Evolutionary conservation across 2,888 invertebrate species (phyloP), one percentile per base, ranked within the genome.

Genomic region (Himalopsyche tibetana): DNA sequence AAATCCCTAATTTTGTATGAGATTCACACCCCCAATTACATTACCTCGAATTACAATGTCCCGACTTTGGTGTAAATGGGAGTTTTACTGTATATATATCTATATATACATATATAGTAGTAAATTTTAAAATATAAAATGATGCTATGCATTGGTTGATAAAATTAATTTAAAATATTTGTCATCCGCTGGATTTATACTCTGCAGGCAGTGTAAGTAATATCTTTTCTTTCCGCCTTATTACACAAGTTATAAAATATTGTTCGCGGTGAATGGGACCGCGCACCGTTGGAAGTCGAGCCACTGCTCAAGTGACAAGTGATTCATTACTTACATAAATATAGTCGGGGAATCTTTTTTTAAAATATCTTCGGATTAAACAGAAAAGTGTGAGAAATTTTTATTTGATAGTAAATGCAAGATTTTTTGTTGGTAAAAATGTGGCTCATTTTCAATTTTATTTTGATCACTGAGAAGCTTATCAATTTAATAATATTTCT

Each of bases 211-310:
- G 19, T 63, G 63, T 63, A 63, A 63, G 63, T 63, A 63, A 63
- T 63, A 19, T 11, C 63, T 63, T 63, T 63, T 63, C 63, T 63
- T 63, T 19, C 63, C 63, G 63, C 63, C 63, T 63, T 63, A 63
- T 63, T 63, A 63, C 63, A 63, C 63, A 63, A 63, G 63, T 63
- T 63, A 63, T 63, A 63, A 63, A 63, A 63, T 63, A 63, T 63
- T 63, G 63, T 63, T 63, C 19, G 63, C 63, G 19, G 63, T 63
- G 63, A 63, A 63, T 63, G 63, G 63, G 63, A 63, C 63, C 19
- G 63, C 19, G 63, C 19, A 63, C 63, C 28, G 63, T 63, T 63
- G 63, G 63, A 28, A 63, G 63, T 28, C 63, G 63, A 63, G 63
- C 63, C 63, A 63, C 63, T 15, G 19, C 63, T 63, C 63, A 63